Conservation (phyloP, 2,888 invertebrate species). For the Hyppa rectilinea region DNA sequence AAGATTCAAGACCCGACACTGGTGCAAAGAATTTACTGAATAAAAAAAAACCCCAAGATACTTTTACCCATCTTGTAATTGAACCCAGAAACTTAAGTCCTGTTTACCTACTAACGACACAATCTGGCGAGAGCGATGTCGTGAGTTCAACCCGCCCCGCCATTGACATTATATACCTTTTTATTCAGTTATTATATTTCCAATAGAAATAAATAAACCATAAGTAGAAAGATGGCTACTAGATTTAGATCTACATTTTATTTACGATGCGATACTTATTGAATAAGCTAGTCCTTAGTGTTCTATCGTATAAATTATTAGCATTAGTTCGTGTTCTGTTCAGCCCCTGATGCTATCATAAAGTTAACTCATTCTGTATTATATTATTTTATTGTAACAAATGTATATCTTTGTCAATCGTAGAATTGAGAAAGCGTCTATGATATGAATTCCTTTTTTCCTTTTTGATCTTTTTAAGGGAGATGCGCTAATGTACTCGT, state of each 20-base stretch:
- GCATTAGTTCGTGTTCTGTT: conserved; percentile 33
- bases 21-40: not conserved
- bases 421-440: no score
- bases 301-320: conserved; percentile 39
- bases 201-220: conserved; percentile 6
- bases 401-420: no score
- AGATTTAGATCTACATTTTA: conserved; percentile 6
- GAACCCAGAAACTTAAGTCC: no score
- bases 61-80: no score
- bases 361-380: no score
- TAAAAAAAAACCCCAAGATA: no score
- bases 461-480: no score
- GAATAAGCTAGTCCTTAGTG: conserved; percentile 15
- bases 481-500: no score
- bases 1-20: not conserved
- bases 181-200: not conserved
- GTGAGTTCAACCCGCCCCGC: not conserved
- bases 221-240: conserved; percentile 1
- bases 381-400: no score
- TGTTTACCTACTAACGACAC: not conserved
- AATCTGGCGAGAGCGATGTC: not conserved
- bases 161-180: conserved; percentile 1
- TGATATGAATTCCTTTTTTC: no score
- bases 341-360: conserved; percentile 45
- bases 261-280: conserved; percentile 39